A percentile compares a stretch with the other conserved stretches of the same genome.
phyloP scores from a whole-genome alignment of 2,113 vertebrate species.

The Eulemur macaco region DNA sequence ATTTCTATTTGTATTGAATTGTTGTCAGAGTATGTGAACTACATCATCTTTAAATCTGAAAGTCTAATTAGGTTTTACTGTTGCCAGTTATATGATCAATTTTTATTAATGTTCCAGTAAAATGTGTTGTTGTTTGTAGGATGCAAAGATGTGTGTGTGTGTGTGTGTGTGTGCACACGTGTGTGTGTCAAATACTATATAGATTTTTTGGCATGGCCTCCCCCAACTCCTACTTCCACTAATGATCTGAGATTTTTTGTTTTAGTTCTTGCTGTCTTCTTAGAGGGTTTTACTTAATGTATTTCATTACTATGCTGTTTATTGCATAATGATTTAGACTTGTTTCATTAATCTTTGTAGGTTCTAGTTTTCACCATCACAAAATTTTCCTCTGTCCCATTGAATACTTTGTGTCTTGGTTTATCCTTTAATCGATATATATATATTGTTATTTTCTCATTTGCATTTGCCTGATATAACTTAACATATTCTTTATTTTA shows the following conservation, averaged over 20 bases:
- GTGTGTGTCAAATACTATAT: neutral
- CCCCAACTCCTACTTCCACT: neutral
- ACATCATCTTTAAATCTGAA: constrained; percentile 9
- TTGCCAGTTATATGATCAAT: neutral
- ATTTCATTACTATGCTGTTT: neutral
- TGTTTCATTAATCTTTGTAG: neutral
- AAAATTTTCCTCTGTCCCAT: neutral
- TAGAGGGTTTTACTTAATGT: neutral
- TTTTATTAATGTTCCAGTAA: neutral
- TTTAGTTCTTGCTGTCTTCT: neutral
- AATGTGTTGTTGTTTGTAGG: neutral
- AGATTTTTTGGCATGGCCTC: neutral
- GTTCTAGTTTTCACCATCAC: neutral
- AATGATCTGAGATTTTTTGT: neutral
- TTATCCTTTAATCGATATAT: neutral
- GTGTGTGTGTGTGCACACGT: neutral
- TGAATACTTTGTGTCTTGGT: neutral
- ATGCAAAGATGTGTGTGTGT: neutral
- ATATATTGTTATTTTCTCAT: neutral
- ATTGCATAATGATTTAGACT: neutral
- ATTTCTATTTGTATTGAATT: constrained; percentile 15
- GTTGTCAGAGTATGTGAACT: neutral
- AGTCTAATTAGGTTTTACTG: neutral
- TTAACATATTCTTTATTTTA: neutral
- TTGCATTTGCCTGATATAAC: neutral